A percentile compares a stretch with the other conserved stretches of the same genome.
Conservation (phyloP, 2,797 vertebrate species). For the Pampus argenteus region DNA sequence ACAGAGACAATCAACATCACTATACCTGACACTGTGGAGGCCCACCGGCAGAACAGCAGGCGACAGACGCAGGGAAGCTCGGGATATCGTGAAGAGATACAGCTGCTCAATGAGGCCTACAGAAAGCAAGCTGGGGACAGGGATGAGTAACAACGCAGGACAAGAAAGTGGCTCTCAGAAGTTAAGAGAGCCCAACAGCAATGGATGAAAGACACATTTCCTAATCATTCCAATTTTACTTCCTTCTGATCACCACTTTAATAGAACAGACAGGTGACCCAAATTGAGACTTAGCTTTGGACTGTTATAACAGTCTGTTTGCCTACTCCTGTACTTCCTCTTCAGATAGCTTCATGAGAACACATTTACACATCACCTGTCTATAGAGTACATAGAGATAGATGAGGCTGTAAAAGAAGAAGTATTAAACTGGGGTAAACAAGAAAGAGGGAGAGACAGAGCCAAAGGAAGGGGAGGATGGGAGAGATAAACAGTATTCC, state of each 20-base stretch:
- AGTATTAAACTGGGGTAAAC: slow-evolving; percentile 8
- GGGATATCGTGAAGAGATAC: slow-evolving; percentile 95
- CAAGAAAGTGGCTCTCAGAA: slow-evolving; percentile 21
- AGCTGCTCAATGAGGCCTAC: slow-evolving; percentile 94
- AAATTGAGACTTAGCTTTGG: slow-evolving; percentile 42
- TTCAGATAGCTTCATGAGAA: slow-evolving; percentile 27
- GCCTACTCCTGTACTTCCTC: slow-evolving; percentile 44
- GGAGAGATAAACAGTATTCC: slow-evolving; percentile 36
- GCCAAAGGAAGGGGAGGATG: background rate
- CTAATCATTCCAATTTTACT: slow-evolving; percentile 53
- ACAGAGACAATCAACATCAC: slow-evolving; percentile 92
- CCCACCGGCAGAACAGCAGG: slow-evolving; percentile 94
- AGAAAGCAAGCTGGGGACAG: slow-evolving; percentile 83
- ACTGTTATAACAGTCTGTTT: slow-evolving; percentile 43
- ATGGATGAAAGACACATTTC: slow-evolving; percentile 41
- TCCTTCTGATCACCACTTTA: slow-evolving; percentile 36
- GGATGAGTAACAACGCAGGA: slow-evolving; percentile 66
- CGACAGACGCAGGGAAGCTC: slow-evolving; percentile 86
- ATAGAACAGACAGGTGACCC: slow-evolving; percentile 40
- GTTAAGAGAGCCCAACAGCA: slow-evolving; percentile 31
- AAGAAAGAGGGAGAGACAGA: slow-evolving; percentile 1
- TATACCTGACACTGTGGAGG: slow-evolving; percentile 98
- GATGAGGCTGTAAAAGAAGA: slow-evolving; percentile 30
- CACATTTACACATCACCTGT: slow-evolving; percentile 24
- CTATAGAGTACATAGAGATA: slow-evolving; percentile 41